Conservation (phyloP, 2,888 invertebrate genomes). For the Agrypnus murinus region DNA sequence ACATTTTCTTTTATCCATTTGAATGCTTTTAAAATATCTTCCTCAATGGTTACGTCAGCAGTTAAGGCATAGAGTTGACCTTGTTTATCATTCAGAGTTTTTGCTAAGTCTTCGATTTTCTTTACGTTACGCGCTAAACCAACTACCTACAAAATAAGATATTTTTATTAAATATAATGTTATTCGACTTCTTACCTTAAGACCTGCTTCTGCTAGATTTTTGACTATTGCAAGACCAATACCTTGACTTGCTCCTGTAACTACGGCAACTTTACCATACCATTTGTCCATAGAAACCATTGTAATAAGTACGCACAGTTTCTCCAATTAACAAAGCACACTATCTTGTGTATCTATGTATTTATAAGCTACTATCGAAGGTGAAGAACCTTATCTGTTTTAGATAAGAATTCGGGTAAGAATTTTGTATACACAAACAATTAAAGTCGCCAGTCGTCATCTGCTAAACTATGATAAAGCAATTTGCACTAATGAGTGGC, state of each 20-base stretch:
- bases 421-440: too few species aligned
- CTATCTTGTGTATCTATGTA: too few species aligned
- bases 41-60: slow-evolving; percentile 55
- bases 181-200: not conserved
- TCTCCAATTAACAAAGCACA: too few species aligned
- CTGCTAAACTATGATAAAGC: too few species aligned
- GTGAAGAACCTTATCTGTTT: too few species aligned
- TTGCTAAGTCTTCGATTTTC: slow-evolving; percentile 45
- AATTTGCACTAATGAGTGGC: too few species aligned
- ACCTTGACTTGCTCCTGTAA: slow-evolving; percentile 31
- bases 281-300: slow-evolving; percentile 30
- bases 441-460: too few species aligned
- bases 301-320: too few species aligned
- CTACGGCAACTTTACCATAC: slow-evolving; percentile 22
- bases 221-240: slow-evolving; percentile 23
- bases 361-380: too few species aligned
- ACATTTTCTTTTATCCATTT: slow-evolving; percentile 53
- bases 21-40: slow-evolving; percentile 56
- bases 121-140: slow-evolving; percentile 53
- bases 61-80: slow-evolving; percentile 52
- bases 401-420: too few species aligned
- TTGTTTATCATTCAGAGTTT: slow-evolving; percentile 38
- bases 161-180: not conserved
- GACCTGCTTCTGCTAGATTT: slow-evolving; percentile 22
- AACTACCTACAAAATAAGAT: slow-evolving; percentile 48